Base-by-base conservation (phyloP, 2,888 invertebrate species). In the Drosophila mercatorum region DNA sequence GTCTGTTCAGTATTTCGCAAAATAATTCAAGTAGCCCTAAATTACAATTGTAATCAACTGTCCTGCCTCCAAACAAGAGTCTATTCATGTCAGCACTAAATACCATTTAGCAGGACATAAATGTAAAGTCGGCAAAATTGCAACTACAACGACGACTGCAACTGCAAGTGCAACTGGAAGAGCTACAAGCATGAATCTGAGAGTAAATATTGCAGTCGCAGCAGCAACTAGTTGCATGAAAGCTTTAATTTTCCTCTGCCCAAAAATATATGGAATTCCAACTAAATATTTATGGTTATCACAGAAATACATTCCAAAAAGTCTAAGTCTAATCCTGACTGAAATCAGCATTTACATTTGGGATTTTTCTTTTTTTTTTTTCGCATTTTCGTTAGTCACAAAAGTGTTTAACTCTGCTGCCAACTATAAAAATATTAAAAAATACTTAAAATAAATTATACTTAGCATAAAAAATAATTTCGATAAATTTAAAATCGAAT, bases 201-300 rank as follows among this genome's bases (percentile, higher is more conserved):
- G 7, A 36, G 44, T 62, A 66, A 68, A 68, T 58, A 58, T 68
- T 44, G 56, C 62, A 79, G 51, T 55, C 34, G 47, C 40, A 60
- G 47, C 31, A 68, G 55, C 80, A 88, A 89, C 89, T 51, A 89
- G 84, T 84, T 82, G 83, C 84, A 89, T 81, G 51, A 65, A 47
- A 56, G 80, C 68, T 72, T 46, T 47, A 70, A 68, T 17, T n/a
- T 72, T 22, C 7, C 36, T 12, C 22, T 14, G 2, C 1, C 3
- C 22, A 22, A 22, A 36, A 36, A 12, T 52, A 36, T 8, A 22
- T 36, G 12, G 28, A n/a, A 40, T 51, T 10, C 28, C 10, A 43
- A 5, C 41, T 38, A 49, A 17, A 4, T n/a, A 22, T n/a, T 47
- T 36, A n/a, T 5, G 52, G 10, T 34, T 56, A 51, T 38, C 43